Evolutionary conservation across 92 coral and sea anemone genomes (phyloP).

Genomic region (Porites evermanni): DNA sequence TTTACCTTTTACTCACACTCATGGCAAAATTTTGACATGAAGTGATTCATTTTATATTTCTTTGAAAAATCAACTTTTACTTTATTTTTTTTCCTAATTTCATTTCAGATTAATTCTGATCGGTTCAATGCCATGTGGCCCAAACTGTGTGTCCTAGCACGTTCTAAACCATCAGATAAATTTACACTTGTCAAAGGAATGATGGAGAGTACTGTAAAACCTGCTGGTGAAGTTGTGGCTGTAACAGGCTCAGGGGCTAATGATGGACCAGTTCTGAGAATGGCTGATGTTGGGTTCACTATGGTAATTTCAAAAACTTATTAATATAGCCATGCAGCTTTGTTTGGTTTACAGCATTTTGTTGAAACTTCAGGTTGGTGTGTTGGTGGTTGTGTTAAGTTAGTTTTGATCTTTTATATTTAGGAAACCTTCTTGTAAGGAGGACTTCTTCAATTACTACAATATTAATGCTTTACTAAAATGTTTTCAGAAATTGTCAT

Average conservation of each 20-base stretch:
- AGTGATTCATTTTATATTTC: too few species aligned
- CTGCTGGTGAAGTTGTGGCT: conserved; percentile 86
- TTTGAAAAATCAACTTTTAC: not conserved
- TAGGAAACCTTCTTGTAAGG: too few species aligned
- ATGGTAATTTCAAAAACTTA: conserved; percentile 50
- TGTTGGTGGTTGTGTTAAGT: too few species aligned
- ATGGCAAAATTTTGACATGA: too few species aligned
- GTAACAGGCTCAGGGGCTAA: conserved; percentile 90
- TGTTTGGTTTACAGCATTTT: not conserved
- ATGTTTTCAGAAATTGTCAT: too few species aligned
- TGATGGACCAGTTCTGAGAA: conserved; percentile 88
- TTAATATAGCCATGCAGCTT: not conserved
- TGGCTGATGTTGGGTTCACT: conserved; percentile 93
- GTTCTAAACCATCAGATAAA: conserved; percentile 80
- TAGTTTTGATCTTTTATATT: too few species aligned
- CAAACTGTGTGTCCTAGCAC: conserved; percentile 77
- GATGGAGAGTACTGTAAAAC: conserved; percentile 73
- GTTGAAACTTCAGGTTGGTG: not conserved
- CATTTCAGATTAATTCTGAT: conserved; percentile 70
- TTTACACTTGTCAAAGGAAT: conserved; percentile 80
- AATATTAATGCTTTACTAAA: too few species aligned
- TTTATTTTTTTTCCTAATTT: too few species aligned
- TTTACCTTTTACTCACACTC: too few species aligned
- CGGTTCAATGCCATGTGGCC: conserved; percentile 91
- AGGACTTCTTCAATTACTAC: too few species aligned